Conservation (phyloP, 2,113 vertebrate species). For the Stigmatopora nigra region DNA sequence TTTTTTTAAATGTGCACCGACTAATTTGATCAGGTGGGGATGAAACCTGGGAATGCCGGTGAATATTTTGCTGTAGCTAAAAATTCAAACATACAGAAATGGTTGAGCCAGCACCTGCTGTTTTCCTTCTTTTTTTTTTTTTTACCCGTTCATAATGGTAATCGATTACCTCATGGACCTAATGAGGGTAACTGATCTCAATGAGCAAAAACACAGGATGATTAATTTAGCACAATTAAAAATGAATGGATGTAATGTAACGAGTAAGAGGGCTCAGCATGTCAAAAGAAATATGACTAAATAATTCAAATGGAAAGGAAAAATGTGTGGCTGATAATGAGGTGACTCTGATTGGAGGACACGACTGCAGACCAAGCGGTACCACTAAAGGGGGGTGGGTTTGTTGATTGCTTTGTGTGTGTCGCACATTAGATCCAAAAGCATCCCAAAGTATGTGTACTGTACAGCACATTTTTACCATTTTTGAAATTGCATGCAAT, state of each 20-base stretch:
- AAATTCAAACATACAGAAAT: not conserved
- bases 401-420: not conserved
- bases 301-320: constrained; percentile 2
- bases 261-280: constrained; percentile 1
- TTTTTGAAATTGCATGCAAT: not conserved
- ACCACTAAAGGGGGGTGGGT: constrained; percentile 3
- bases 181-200: constrained; percentile 7
- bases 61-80: not conserved
- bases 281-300: constrained; percentile 4
- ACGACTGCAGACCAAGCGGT: not conserved
- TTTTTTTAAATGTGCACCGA: not conserved
- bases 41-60: not conserved
- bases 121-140: not conserved
- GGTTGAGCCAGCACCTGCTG: not conserved
- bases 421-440: not conserved
- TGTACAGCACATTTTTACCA: not conserved
- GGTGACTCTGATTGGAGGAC: not conserved
- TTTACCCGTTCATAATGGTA: not conserved
- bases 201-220: constrained; percentile 1
- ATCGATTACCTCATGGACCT: constrained; percentile 2
- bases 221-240: constrained; percentile 8
- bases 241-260: constrained; percentile 9
- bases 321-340: not conserved
- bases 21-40: not conserved
- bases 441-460: not conserved